Evolutionary conservation across 2,888 invertebrate genomes (phyloP).

Genomic region (Trimorus sp.): DNA sequence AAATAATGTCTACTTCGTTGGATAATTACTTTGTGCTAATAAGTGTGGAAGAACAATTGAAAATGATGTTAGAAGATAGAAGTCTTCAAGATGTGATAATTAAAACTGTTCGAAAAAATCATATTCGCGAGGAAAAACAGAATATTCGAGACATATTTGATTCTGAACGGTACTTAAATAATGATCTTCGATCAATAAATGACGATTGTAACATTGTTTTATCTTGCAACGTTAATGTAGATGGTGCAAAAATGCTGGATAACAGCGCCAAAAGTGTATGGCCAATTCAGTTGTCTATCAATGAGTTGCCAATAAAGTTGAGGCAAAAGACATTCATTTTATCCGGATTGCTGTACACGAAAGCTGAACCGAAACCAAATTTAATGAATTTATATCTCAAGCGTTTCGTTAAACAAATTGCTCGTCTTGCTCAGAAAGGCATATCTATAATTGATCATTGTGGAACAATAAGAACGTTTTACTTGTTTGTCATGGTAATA

Average conservation of each 20-base stretch:
- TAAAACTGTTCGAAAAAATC: too few species aligned
- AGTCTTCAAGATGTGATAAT: too few species aligned
- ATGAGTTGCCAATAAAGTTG: constrained; percentile 21
- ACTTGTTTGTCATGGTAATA: constrained; percentile 10
- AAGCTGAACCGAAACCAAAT: constrained; percentile 1
- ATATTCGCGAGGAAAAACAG: too few species aligned
- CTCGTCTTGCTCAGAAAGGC: neutral
- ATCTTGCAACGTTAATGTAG: constrained; percentile 1
- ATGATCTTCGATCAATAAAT: too few species aligned
- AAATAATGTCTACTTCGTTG: too few species aligned
- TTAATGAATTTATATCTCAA: constrained; percentile 21
- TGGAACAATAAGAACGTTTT: neutral
- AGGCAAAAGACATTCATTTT: constrained; percentile 4
- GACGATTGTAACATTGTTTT: too few species aligned
- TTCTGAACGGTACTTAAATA: too few species aligned
- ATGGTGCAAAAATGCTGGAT: constrained; percentile 3
- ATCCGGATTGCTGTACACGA: constrained; percentile 6
- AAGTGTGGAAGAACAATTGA: too few species aligned
- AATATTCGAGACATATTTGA: too few species aligned
- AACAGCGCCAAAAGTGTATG: constrained; percentile 17
- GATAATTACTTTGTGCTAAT: too few species aligned
- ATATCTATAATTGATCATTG: neutral
- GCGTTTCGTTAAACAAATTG: constrained; percentile 3
- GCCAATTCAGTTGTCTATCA: constrained; percentile 9
- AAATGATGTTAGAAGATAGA: too few species aligned